These are phyloP conservation scores for Philotrypesis tridentata DNA, from an alignment of 1,140 invertebrate genomes.

Conservation along the genomic window DNA sequence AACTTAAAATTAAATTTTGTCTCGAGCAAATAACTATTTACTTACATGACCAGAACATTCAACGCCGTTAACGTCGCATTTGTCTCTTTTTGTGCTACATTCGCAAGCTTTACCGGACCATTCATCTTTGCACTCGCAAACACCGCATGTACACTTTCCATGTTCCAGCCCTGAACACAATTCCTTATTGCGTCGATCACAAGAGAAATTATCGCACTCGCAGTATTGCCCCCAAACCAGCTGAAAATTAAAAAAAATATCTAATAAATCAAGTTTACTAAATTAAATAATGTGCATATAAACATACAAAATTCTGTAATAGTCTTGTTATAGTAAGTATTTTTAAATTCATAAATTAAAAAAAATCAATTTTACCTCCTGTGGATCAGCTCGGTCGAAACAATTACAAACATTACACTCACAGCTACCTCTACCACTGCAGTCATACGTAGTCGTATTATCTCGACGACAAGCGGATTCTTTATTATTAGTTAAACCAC, in stretches of 20 bases:
- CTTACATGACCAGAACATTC: slow-evolving; percentile 80
- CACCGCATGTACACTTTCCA: slow-evolving; percentile 85
- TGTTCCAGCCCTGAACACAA: slow-evolving; percentile 83
- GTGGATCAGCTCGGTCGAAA: slow-evolving; percentile 68
- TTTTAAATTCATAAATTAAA: neutral
- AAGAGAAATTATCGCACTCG: slow-evolving; percentile 97
- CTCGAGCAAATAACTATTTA: slow-evolving; percentile 11
- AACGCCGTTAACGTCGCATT: slow-evolving; percentile 78
- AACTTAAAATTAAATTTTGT: no score
- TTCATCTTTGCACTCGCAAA: slow-evolving; percentile 83
- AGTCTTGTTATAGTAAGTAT: no score
- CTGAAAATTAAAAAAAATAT: slow-evolving; percentile 68
- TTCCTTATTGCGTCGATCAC: slow-evolving; percentile 86
- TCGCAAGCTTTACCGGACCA: slow-evolving; percentile 90
- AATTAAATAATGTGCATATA: no score
- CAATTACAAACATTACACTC: slow-evolving; percentile 89
- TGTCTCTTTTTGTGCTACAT: slow-evolving; percentile 82
- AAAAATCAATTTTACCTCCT: slow-evolving; percentile 72
- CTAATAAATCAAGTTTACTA: neutral
- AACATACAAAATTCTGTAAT: no score
- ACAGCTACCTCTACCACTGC: slow-evolving; percentile 85
- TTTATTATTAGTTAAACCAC: slow-evolving; percentile 66
- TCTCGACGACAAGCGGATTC: slow-evolving; percentile 82
- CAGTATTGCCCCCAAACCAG: slow-evolving; percentile 87
- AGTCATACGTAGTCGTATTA: slow-evolving; percentile 81